These are phyloP conservation scores for Polypterus senegalus DNA, from an alignment of 2,113 vertebrate species.

Conservation along the genomic window DNA sequence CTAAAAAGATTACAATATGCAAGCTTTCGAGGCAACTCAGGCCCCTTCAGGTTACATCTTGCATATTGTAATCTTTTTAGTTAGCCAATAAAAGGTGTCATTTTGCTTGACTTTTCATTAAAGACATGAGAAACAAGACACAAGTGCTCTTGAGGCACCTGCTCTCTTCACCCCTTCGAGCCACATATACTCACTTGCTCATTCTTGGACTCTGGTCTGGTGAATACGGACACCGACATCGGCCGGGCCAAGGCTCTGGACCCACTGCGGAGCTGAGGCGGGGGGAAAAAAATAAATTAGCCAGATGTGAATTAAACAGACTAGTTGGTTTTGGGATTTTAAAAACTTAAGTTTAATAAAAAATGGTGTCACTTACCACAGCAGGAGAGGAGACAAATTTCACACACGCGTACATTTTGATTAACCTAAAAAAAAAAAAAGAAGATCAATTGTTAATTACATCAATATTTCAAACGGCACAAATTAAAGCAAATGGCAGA, in stretches of 20 bases:
- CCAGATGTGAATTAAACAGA: background rate
- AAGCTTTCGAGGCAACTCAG: no score
- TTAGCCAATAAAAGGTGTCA: no score
- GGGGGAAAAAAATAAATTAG: background rate
- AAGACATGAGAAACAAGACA: no score
- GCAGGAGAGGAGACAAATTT: constrained; percentile 54
- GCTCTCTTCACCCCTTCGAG: no score
- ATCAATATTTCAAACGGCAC: no score
- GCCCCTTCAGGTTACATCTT: no score
- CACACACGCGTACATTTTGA: constrained; percentile 57
- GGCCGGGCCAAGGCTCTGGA: constrained; percentile 55
- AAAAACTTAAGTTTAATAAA: background rate
- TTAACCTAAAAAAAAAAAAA: constrained; percentile 28
- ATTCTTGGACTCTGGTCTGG: constrained; percentile 44
- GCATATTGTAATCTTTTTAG: no score
- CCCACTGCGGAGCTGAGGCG: constrained; percentile 46
- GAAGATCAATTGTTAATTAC: background rate
- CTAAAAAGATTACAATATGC: no score
- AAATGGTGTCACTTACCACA: constrained; percentile 43
- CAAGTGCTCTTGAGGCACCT: no score
- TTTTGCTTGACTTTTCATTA: no score
- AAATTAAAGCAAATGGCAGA: no score
- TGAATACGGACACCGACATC: constrained; percentile 42
- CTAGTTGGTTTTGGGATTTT: no score
- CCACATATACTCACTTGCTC: constrained; percentile 37